Evolutionary conservation across 1,140 invertebrate species (phyloP).

Genomic region (Augochlora pura): DNA sequence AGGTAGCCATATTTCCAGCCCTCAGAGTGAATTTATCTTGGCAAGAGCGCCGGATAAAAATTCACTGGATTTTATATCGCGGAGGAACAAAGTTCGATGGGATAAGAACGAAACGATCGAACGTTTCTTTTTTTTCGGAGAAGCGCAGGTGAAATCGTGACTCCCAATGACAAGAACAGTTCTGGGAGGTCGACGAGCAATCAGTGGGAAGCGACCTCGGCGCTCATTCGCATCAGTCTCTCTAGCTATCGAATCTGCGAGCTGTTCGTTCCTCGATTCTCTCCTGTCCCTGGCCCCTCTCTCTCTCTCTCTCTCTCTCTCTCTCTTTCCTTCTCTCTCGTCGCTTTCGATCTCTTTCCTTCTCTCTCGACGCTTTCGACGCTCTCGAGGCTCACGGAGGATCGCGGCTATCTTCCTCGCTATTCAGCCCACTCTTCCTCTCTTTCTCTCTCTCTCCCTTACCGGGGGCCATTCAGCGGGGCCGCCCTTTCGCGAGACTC

Average conservation of each 20-base stretch:
- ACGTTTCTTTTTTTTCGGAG: too few species aligned
- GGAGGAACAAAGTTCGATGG: too few species aligned
- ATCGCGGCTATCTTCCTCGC: too few species aligned
- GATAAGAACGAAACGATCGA: not conserved
- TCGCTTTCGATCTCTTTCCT: not conserved
- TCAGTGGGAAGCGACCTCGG: slow-evolving; percentile 73
- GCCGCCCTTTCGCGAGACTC: slow-evolving; percentile 52
- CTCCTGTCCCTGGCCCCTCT: not conserved
- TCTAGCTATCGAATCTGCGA: slow-evolving; percentile 6
- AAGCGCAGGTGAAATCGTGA: slow-evolving; percentile 10
- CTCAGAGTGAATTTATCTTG: too few species aligned
- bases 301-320: not conserved
- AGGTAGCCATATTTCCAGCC: too few species aligned
- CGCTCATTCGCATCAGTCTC: slow-evolving; percentile 66
- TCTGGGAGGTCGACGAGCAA: slow-evolving; percentile 25
- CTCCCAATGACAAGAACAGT: slow-evolving; percentile 17
- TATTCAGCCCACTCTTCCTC: not conserved
- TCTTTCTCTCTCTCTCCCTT: not conserved
- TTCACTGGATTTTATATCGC: not conserved
- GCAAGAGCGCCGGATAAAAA: too few species aligned
- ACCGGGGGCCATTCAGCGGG: slow-evolving; percentile 43
- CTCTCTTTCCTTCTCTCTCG: not conserved
- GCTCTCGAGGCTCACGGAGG: not conserved
- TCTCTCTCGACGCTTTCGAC: not conserved
- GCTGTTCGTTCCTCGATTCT: slow-evolving; percentile 20